Conservation (phyloP, 2,797 vertebrate species). For the Sebastes itinus region DNA sequence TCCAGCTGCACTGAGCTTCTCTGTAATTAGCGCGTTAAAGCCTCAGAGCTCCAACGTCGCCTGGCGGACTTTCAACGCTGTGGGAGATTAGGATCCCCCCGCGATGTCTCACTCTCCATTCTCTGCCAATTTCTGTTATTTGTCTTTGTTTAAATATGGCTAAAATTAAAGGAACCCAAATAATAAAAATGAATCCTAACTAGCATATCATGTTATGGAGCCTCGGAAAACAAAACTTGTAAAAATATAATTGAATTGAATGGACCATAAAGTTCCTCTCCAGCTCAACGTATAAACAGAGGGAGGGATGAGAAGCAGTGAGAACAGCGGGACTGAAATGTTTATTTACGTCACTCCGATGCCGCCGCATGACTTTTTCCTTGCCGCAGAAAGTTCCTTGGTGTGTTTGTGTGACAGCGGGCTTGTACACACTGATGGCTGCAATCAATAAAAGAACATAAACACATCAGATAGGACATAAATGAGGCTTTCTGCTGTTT, state of each 20-base stretch:
- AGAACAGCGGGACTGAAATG: slow-evolving; percentile 29
- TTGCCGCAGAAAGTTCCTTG: background rate
- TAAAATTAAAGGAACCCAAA: slow-evolving; percentile 3
- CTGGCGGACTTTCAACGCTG: slow-evolving; percentile 39
- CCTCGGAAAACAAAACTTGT: slow-evolving; percentile 29
- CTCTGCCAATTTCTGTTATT: slow-evolving; percentile 21
- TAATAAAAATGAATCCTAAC: slow-evolving; percentile 18
- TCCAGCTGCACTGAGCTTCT: slow-evolving; percentile 41
- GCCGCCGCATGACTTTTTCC: background rate
- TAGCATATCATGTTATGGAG: slow-evolving; percentile 18
- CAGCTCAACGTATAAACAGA: slow-evolving; percentile 28
- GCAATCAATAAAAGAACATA: slow-evolving; percentile 49
- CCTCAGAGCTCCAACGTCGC: slow-evolving; percentile 18
- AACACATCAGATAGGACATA: slow-evolving; percentile 43
- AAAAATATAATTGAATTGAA: slow-evolving; percentile 53
- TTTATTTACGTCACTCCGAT: slow-evolving; percentile 42
- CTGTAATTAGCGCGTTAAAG: slow-evolving; percentile 54
- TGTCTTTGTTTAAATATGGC: background rate
- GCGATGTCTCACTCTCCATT: slow-evolving; percentile 14
- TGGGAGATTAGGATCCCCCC: slow-evolving; percentile 43
- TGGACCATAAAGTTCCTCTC: slow-evolving; percentile 39
- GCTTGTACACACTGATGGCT: slow-evolving; percentile 32
- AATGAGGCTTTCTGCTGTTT: slow-evolving; percentile 43
- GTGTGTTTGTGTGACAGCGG: slow-evolving; percentile 21
- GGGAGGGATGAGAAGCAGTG: background rate